Conservation (phyloP, 2,113 vertebrate genomes). For the Motacilla tschutschensis region DNA sequence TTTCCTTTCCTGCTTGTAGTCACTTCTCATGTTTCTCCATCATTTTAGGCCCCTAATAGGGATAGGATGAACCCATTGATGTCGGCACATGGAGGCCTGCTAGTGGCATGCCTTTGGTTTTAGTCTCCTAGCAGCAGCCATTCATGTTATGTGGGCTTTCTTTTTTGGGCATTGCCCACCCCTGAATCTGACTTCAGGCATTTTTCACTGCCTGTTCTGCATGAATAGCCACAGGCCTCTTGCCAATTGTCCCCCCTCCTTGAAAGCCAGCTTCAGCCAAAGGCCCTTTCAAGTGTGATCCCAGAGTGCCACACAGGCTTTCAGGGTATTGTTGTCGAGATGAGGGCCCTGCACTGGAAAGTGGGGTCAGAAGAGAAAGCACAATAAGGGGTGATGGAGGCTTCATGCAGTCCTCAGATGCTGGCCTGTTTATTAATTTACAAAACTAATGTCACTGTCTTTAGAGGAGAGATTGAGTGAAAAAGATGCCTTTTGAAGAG, state of each 20-base stretch:
- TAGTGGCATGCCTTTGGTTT: conserved; percentile 75
- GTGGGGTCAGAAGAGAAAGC: conserved; percentile 72
- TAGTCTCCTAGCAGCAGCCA: conserved; percentile 80
- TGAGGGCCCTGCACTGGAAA: conserved; percentile 72
- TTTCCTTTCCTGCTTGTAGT: conserved; percentile 68
- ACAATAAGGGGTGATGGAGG: conserved; percentile 68
- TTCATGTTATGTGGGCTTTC: conserved; percentile 74
- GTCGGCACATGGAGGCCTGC: conserved; percentile 67
- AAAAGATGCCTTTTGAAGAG: conserved; percentile 57
- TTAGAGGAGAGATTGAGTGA: conserved; percentile 65
- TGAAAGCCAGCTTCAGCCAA: conserved; percentile 72
- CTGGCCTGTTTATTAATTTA: conserved; percentile 74
- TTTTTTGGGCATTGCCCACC: conserved; percentile 79
- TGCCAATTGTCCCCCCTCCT: conserved; percentile 75
- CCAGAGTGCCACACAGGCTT: conserved; percentile 79
- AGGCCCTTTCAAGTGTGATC: conserved; percentile 80
- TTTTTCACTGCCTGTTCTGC: conserved; percentile 79
- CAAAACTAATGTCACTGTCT: conserved; percentile 65
- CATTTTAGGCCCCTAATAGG: conserved; percentile 73
- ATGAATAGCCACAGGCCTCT: conserved; percentile 81
- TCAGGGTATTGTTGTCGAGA: conserved; percentile 71
- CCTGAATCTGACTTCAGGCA: conserved; percentile 78
- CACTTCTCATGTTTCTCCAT: conserved; percentile 81
- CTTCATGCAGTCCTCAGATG: conserved; percentile 66
- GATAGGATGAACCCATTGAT: conserved; percentile 72